Base-by-base conservation (phyloP, 2,113 vertebrate species). In the Archocentrus centrarchus region DNA sequence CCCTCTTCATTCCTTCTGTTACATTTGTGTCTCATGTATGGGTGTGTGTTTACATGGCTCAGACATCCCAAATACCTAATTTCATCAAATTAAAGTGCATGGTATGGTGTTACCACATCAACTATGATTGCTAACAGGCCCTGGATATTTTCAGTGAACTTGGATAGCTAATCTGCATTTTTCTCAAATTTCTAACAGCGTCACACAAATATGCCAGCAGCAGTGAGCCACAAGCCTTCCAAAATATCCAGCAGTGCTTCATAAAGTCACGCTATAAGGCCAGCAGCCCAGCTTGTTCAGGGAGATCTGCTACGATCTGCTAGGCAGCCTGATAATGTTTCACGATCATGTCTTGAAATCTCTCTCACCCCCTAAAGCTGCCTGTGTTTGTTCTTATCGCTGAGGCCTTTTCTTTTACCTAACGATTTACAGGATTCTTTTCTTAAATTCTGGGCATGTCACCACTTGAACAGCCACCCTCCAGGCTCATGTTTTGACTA, bases 161-260 rank as follows among this genome's bases (percentile, higher is more conserved):
- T 64, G 86, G 90, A 90, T 64, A 86, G 83, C 60, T 44, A 44
- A 41, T 80, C 66, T 24, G 77, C 85, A 85, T 92, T 89, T 89
- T 86, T 90, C 82, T 90, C 79, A n/a, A 77, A 83, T 91, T 89
- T 92, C 89, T 77, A 91, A 85, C 80, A 59, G 88, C 84, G 77
- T 91, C 90, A 86, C 88, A 92, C 86, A 93, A 88, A 93, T 88
- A 89, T 92, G 87, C 89, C 86, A 89, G 91, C 91, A 77, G 90
- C 82, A 89, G 80, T 3, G 83, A 90, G 86, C 89, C 79, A 79
- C 84, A 87, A 80, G 79, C 87, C 83, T 89, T 91, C 83, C 88
- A 89, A 92, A 93, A 86, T 77, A 88, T 44, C 86, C 84, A 89
- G 63, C 1, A 2, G 57, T 75, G 88, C 84, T 84, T 86, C 84